These are phyloP conservation scores for Scelioninae gen. 2 DNA, from an alignment of 2,888 invertebrate species.

Conservation along the genomic window DNA sequence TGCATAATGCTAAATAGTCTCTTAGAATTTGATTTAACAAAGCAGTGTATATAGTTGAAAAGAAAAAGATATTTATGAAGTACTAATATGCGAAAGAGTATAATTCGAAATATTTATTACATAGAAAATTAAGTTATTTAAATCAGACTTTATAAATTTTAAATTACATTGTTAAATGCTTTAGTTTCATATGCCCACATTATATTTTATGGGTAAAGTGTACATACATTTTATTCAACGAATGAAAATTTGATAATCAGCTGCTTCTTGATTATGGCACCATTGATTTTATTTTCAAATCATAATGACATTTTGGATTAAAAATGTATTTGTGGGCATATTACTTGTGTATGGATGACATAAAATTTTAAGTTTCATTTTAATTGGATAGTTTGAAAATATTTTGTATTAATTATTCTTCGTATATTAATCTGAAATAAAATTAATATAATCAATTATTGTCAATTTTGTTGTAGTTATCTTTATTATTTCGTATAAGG, in stretches of 20 bases:
- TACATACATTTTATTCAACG: background rate
- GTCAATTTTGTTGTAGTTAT: slow-evolving; percentile 1
- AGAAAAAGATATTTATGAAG: too few relatives aligned
- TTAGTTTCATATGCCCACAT: background rate
- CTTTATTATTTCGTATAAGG: background rate
- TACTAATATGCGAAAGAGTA: too few relatives aligned
- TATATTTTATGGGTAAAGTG: slow-evolving; percentile 10
- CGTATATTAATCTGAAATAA: slow-evolving; percentile 1
- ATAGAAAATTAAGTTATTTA: background rate
- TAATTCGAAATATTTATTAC: background rate
- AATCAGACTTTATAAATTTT: background rate
- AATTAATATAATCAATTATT: background rate
- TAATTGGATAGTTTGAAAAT: background rate
- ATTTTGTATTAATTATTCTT: background rate
- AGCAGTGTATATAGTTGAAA: too few relatives aligned
- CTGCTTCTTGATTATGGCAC: too few relatives aligned
- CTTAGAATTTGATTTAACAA: too few relatives aligned
- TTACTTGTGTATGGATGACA: background rate
- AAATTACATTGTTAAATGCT: background rate
- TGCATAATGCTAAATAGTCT: too few relatives aligned
- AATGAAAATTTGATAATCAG: background rate
- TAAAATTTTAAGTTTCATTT: background rate
- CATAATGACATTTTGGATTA: slow-evolving; percentile 1
- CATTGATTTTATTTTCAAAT: too few relatives aligned
- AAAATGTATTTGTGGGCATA: slow-evolving; percentile 20